These are phyloP conservation scores for Drosophila sechellia DNA, from an alignment of 1,140 invertebrate genomes.

Conservation along the genomic window DNA sequence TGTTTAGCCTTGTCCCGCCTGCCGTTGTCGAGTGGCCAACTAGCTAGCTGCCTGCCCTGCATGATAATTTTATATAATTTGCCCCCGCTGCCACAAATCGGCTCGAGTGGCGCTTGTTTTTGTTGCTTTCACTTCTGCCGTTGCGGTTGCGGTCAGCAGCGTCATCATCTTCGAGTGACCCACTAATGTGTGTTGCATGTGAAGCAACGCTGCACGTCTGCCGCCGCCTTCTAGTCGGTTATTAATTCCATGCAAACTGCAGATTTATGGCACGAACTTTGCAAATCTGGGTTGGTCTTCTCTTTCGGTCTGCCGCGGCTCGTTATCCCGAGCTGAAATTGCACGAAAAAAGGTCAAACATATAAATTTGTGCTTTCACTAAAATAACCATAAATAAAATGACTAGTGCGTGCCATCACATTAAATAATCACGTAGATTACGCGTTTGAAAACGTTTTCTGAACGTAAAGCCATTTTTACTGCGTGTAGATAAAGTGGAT, in stretches of 20 bases:
- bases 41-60: conserved; percentile 65
- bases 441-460: conserved; percentile 1
- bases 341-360: conserved; percentile 41
- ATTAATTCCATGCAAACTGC: conserved; percentile 57
- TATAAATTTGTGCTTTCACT: conserved; percentile 19
- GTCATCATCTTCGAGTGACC: conserved; percentile 42
- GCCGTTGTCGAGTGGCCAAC: conserved; percentile 66
- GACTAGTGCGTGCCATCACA: conserved; percentile 19
- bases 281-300: conserved; percentile 38
- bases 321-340: conserved; percentile 49
- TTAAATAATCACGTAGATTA: conserved; percentile 12
- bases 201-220: conserved; percentile 6
- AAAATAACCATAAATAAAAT: conserved; percentile 35
- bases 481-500: background rate
- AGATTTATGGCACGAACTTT: conserved; percentile 70
- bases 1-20: conserved; percentile 54
- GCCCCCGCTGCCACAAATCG: conserved; percentile 43
- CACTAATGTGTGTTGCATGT: conserved; percentile 70
- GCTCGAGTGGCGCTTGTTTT: background rate
- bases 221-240: conserved; percentile 13
- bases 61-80: conserved; percentile 83
- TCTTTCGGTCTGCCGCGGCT: conserved; percentile 9
- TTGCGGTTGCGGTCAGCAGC: conserved; percentile 46
- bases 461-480: background rate
- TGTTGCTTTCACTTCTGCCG: background rate